Conservation (phyloP, 2,797 vertebrate genomes). For the Lithobates sylvaticus region DNA sequence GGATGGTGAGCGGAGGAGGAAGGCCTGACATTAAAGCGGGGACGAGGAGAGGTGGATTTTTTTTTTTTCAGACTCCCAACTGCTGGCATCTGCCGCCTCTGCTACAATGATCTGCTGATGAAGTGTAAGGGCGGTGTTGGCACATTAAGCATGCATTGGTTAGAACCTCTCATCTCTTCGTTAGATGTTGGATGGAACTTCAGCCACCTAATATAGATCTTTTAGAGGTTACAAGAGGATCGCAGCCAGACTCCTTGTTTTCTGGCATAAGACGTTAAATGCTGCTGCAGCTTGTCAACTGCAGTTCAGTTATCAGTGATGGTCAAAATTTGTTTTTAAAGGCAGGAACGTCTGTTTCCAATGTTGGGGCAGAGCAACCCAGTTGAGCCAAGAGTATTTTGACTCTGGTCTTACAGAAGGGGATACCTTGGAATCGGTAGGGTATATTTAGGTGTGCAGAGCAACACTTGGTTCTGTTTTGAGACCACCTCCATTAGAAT, state of each 20-base stretch:
- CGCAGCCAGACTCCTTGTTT: neutral
- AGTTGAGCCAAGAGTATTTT: neutral
- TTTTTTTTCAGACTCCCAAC: neutral
- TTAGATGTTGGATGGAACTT: conserved; percentile 42
- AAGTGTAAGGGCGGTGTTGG: conserved; percentile 24
- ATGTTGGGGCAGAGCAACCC: neutral
- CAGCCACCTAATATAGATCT: conserved; percentile 7
- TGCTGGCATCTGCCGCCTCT: conserved; percentile 31
- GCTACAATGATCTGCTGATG: conserved; percentile 26
- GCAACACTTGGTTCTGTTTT: no score
- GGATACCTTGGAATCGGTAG: no score
- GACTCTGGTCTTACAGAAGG: no score
- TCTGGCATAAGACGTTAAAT: neutral
- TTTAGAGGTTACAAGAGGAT: neutral
- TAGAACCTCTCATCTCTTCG: conserved; percentile 34
- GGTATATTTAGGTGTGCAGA: no score
- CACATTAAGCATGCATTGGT: conserved; percentile 31
- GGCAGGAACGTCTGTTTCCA: conserved; percentile 2
- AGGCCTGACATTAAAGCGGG: no score
- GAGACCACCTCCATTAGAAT: no score
- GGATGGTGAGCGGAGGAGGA: no score
- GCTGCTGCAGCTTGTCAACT: conserved; percentile 2
- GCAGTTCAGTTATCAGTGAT: neutral
- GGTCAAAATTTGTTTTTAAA: conserved; percentile 1
- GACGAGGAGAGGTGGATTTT: neutral